Evolutionary conservation across 2,797 vertebrate genomes (phyloP).

Genomic region (Melanotaenia boesemani): DNA sequence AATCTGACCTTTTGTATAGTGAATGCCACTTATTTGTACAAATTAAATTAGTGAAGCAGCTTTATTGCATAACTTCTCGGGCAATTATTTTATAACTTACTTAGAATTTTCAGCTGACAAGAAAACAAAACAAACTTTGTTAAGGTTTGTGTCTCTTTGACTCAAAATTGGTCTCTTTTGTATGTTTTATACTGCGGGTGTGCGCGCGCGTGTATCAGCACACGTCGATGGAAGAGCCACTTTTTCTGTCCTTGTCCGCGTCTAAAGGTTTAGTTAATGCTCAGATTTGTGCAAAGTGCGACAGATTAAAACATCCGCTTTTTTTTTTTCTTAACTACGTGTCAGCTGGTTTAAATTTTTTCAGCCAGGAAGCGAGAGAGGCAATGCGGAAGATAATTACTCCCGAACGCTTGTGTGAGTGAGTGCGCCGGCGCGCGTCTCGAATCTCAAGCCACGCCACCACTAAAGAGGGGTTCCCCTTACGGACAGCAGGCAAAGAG

Average conservation of each 20-base stretch:
- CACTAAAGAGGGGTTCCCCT: conserved; percentile 68
- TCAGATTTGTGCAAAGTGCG: neutral
- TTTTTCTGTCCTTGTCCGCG: too few species aligned
- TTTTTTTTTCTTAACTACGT: neutral
- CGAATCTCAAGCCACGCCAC: conserved; percentile 36
- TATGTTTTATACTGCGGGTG: neutral
- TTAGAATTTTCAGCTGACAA: neutral
- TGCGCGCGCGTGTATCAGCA: neutral
- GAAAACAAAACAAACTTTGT: neutral
- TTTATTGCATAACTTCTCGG: neutral
- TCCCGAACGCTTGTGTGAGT: conserved; percentile 1
- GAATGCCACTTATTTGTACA: conserved; percentile 5
- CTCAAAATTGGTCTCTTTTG: neutral
- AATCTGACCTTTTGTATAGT: conserved; percentile 12
- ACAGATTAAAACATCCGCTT: neutral
- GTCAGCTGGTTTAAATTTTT: conserved; percentile 38
- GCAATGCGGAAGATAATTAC: conserved; percentile 77
- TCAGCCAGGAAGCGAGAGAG: conserved; percentile 67
- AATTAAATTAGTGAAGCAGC: conserved; percentile 6
- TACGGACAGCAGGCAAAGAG: conserved; percentile 5
- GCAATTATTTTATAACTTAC: neutral
- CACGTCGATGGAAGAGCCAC: neutral
- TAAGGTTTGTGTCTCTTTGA: neutral
- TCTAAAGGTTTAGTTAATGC: neutral
- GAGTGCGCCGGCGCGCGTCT: conserved; percentile 31